These are phyloP conservation scores for Lerista edwardsae DNA, from an alignment of 2,797 vertebrate species.

Conservation along the genomic window DNA sequence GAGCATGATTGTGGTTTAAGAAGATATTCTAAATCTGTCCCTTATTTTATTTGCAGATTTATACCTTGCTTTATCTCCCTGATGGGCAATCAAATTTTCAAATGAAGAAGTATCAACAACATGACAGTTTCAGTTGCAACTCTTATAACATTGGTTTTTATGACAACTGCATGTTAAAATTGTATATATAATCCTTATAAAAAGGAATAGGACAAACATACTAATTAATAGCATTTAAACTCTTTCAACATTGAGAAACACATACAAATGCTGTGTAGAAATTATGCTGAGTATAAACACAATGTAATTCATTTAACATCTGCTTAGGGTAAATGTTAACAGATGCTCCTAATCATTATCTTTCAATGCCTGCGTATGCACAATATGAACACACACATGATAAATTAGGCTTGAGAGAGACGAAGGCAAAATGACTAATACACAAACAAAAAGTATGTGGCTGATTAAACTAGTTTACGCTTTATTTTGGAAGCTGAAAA, in stretches of 20 bases:
- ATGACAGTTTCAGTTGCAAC: conserved; percentile 17
- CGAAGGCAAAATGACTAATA: conserved; percentile 41
- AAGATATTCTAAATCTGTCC: background rate
- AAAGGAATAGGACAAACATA: conserved; percentile 43
- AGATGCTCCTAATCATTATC: conserved; percentile 73
- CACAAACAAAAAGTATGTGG: conserved; percentile 6
- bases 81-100: background rate
- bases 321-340: conserved; percentile 70
- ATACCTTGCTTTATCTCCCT: too few species aligned
- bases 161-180: conserved; percentile 17
- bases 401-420: conserved; percentile 55
- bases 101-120: background rate
- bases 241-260: conserved; percentile 48
- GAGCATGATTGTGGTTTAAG: background rate
- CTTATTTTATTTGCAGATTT: background rate
- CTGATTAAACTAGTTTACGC: conserved; percentile 38
- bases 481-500: conserved; percentile 53
- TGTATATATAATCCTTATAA: conserved; percentile 8
- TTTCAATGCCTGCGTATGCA: conserved; percentile 54
- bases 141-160: background rate
- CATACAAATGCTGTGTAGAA: conserved; percentile 49
- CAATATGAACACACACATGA: conserved; percentile 42
- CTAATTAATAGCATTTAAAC: conserved; percentile 22
- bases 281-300: conserved; percentile 56
- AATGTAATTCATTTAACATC: conserved; percentile 73